Evolutionary conservation across 2,888 invertebrate species (phyloP).

Genomic region (Penaeus monodon): DNA sequence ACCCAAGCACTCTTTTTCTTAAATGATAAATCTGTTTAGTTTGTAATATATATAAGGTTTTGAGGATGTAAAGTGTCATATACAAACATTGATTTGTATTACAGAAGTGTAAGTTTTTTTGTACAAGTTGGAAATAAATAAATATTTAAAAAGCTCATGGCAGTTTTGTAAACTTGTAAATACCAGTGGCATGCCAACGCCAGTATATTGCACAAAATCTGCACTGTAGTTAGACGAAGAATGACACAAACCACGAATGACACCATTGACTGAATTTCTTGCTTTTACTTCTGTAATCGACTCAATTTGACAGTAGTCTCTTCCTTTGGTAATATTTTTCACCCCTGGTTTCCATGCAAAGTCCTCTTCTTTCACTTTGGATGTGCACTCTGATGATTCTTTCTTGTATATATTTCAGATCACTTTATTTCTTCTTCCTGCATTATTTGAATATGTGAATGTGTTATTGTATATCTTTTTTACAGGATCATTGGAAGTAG

Average conservation of each 20-base stretch:
- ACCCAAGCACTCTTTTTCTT: too few species aligned
- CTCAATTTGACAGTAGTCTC: not conserved
- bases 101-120: constrained; percentile 1
- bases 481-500: constrained; percentile 11
- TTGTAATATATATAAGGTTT: not conserved
- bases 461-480: not conserved
- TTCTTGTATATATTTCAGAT: constrained; percentile 4
- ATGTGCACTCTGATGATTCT: constrained; percentile 6
- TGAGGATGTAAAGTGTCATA: constrained; percentile 3
- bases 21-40: constrained; percentile 19
- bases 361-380: not conserved
- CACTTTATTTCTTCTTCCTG: constrained; percentile 4
- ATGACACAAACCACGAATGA: constrained; percentile 30
- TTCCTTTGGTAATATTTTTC: not conserved
- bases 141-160: not conserved
- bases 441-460: not conserved
- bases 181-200: constrained; percentile 38
- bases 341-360: not conserved
- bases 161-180: constrained; percentile 28
- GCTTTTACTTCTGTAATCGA: constrained; percentile 1
- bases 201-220: constrained; percentile 16
- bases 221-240: constrained; percentile 35
- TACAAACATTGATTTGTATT: not conserved
- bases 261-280: constrained; percentile 2
- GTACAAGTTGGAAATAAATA: constrained; percentile 16